These are phyloP conservation scores for Oxycera nigricornis DNA, from an alignment of 2,888 invertebrate genomes.

Conservation along the genomic window DNA sequence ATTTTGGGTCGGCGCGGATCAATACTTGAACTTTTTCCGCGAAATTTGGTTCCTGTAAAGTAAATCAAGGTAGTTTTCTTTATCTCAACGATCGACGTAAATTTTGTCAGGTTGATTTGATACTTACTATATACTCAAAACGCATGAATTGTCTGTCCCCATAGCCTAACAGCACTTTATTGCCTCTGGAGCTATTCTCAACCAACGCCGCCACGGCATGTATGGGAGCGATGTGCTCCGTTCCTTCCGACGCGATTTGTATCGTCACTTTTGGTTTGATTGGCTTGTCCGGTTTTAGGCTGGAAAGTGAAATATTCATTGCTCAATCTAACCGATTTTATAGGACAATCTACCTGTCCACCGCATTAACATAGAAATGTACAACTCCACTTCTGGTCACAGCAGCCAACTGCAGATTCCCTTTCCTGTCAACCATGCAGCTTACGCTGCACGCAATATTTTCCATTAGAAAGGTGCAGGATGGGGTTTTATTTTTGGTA, in stretches of 20 bases:
- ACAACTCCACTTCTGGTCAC: constrained; percentile 78
- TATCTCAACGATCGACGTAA: neutral
- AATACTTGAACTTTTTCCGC: constrained; percentile 65
- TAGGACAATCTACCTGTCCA: constrained; percentile 67
- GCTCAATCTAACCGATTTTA: neutral
- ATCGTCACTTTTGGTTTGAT: constrained; percentile 70
- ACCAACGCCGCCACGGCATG: constrained; percentile 64
- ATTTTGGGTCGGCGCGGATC: constrained; percentile 57
- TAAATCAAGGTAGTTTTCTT: neutral
- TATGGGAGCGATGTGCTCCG: constrained; percentile 65
- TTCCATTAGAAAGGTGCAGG: constrained; percentile 72
- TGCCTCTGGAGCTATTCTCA: constrained; percentile 54
- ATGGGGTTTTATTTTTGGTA: constrained; percentile 61
- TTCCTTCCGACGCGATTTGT: constrained; percentile 67
- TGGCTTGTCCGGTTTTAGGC: constrained; percentile 65
- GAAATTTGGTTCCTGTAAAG: constrained; percentile 63
- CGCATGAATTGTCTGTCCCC: constrained; percentile 66
- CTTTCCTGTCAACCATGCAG: constrained; percentile 62
- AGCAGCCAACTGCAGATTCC: constrained; percentile 62
- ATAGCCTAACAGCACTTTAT: constrained; percentile 66
- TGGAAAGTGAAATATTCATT: constrained; percentile 44
- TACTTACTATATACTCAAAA: constrained; percentile 68
- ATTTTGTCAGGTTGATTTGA: neutral
- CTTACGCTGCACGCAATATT: constrained; percentile 70
- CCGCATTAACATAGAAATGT: constrained; percentile 77